phyloP scores from a whole-genome alignment of 2,113 vertebrate genomes.

The Taurulus bubalis region DNA sequence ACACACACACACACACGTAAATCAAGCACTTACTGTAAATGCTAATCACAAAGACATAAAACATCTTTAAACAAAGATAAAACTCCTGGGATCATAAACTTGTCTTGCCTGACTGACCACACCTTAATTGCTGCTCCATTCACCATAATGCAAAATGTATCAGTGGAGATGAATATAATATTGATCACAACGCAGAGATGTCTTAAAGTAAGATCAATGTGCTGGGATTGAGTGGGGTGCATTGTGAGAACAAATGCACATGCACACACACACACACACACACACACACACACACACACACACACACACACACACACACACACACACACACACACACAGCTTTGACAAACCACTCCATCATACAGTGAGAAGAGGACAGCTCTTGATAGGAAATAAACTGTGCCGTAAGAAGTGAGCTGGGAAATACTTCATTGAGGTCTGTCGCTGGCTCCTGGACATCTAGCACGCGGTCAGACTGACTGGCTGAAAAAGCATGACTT shows the following conservation, averaged over 20 bases:
- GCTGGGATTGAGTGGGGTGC: constrained; percentile 70
- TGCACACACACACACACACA: too few relatives aligned
- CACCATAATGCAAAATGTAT: constrained; percentile 87
- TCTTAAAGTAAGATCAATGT: constrained; percentile 88
- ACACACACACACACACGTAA: constrained; percentile 15
- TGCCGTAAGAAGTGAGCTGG: background rate
- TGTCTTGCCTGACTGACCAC: constrained; percentile 22
- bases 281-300: constrained; percentile 82
- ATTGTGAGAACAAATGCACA: constrained; percentile 73
- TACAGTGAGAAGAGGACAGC: constrained; percentile 51
- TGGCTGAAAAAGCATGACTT: background rate
- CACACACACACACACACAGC: constrained; percentile 82
- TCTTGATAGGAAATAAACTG: constrained; percentile 58
- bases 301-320: constrained; percentile 82
- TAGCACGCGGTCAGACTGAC: constrained; percentile 5
- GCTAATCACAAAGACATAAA: constrained; percentile 40
- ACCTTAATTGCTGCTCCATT: constrained; percentile 24
- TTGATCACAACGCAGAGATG: constrained; percentile 85
- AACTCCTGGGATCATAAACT: constrained; percentile 47
- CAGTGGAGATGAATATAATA: constrained; percentile 89
- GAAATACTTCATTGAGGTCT: background rate
- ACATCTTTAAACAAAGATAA: constrained; percentile 42
- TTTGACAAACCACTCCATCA: constrained; percentile 89
- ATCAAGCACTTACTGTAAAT: constrained; percentile 36
- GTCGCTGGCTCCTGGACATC: background rate